phyloP scores from a whole-genome alignment of 2,888 invertebrate species.

The Lacanobia oleracea region DNA sequence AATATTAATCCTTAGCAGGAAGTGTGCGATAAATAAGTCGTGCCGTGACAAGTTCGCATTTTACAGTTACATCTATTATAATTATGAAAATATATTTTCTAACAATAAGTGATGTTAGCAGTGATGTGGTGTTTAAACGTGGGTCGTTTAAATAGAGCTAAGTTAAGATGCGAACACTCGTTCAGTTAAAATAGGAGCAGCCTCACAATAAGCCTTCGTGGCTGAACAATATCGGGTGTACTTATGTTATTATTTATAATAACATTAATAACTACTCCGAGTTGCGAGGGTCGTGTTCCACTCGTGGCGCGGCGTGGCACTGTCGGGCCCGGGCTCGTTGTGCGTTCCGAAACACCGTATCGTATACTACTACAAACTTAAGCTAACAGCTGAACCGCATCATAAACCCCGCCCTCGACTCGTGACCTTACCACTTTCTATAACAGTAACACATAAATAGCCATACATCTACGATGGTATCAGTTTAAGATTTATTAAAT shows the following conservation, averaged over 20 bases:
- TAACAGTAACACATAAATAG: conserved; percentile 82
- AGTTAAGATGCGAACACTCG: conserved; percentile 57
- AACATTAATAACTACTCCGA: conserved; percentile 72
- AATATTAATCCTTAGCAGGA: conserved; percentile 35
- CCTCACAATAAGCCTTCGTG: conserved; percentile 77
- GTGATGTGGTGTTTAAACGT: conserved; percentile 73
- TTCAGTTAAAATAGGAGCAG: conserved; percentile 84
- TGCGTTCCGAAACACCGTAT: conserved; percentile 40
- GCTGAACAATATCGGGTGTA: conserved; percentile 69
- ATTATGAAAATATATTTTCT: conserved; percentile 53
- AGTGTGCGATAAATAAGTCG: conserved; percentile 51
- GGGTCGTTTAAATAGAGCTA: conserved; percentile 57
- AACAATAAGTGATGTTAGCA: conserved; percentile 70
- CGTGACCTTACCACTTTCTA: conserved; percentile 73
- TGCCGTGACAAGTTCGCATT: conserved; percentile 59
- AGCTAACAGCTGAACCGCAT: conserved; percentile 42
- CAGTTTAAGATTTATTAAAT: conserved; percentile 75
- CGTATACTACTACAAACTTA: conserved; percentile 47
- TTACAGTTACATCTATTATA: conserved; percentile 52
- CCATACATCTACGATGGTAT: conserved; percentile 80
- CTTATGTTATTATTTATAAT: conserved; percentile 75
- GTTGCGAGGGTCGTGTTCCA: conserved; percentile 81
- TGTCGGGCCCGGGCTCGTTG: conserved; percentile 46
- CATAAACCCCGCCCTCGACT: conserved; percentile 66
- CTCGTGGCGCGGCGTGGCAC: conserved; percentile 61